Percentiles rank a stretch among this genome's conserved stretches.
phyloP scores from a whole-genome alignment of 2,797 vertebrate genomes.

The Telmatherina bonti region DNA sequence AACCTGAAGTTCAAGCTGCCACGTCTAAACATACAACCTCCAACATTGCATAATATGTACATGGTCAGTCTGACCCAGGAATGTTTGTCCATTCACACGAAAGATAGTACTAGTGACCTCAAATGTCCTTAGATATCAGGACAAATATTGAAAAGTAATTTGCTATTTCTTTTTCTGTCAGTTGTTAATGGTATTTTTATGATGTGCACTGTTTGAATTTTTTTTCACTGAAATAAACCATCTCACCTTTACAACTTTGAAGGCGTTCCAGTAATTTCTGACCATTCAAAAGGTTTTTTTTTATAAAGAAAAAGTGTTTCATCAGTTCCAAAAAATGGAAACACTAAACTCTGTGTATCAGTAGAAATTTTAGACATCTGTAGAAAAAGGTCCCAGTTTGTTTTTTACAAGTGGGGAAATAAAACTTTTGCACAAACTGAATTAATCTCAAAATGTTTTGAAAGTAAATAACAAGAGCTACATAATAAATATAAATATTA shows the following conservation, averaged over 20 bases:
- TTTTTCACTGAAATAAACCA: constrained; percentile 6
- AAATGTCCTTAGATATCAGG: not conserved
- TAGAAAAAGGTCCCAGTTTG: too few species aligned
- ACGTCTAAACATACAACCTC: not conserved
- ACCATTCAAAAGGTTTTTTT: not conserved
- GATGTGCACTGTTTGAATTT: not conserved
- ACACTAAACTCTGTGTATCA: too few species aligned
- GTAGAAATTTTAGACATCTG: too few species aligned
- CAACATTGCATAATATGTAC: not conserved
- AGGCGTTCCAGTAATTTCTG: not conserved
- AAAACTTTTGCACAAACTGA: too few species aligned
- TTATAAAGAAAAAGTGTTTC: too few species aligned
- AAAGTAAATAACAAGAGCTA: too few species aligned
- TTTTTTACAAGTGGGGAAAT: too few species aligned
- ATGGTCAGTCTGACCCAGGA: constrained; percentile 7
- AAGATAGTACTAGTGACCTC: not conserved
- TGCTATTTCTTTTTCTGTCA: not conserved
- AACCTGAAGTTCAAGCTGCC: constrained; percentile 1
- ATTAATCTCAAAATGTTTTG: too few species aligned
- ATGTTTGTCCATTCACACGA: not conserved
- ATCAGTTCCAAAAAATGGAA: too few species aligned
- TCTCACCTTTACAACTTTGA: not conserved
- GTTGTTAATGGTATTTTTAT: constrained; percentile 4
- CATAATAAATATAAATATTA: too few species aligned
- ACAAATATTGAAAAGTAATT: not conserved